Evolutionary conservation across 2,797 vertebrate species (phyloP), one percentile per base, ranked within the genome.

Genomic region (Xenentodon cancila): DNA sequence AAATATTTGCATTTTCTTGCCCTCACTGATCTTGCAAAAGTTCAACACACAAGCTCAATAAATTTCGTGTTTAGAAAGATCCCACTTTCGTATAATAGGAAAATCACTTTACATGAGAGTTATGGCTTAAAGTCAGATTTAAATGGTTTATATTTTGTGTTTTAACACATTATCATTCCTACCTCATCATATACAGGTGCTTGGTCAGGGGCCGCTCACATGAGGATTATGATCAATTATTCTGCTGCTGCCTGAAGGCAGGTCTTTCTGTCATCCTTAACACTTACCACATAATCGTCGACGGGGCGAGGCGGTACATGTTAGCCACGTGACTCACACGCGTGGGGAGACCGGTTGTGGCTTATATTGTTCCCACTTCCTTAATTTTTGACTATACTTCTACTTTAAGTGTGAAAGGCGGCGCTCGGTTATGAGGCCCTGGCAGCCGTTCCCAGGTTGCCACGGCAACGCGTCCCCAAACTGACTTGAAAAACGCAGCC

Each of bases 81-180:
- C 49, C 68, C 68, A 57, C 64, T 84, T 81, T 80, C 70, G 64
- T 75, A 71, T 54, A 59, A 53, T 40, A 51, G 58, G 45, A 68
- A 64, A 54, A 68, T 59, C 12, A 73, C 60, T 63, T 72, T 73
- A 47, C 55, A 55, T 72, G 53, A 53, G 53, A 76, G 59, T 82
- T 42, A 53, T 65, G 72, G 68, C 56, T 64, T 65, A 13, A 79
- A 70, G 69, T 32, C 64, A 62, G 61, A 84, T 75, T 83, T 30
- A 20, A 68, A 66, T 65, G 59, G 48, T 67, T 80, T 37, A 63
- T 63, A 73, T 43, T 79, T 68, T 79, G 68, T 84, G 73, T 81
- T 68, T 88, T 69, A 87, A 37, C 9, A 13, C 34, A 37, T 37
- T 37, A 37, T 37, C 34, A 37, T 37, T 37, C 34, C 12, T 11